Conservation (phyloP, 2,113 vertebrate genomes). For the Platycercus adscitus region DNA sequence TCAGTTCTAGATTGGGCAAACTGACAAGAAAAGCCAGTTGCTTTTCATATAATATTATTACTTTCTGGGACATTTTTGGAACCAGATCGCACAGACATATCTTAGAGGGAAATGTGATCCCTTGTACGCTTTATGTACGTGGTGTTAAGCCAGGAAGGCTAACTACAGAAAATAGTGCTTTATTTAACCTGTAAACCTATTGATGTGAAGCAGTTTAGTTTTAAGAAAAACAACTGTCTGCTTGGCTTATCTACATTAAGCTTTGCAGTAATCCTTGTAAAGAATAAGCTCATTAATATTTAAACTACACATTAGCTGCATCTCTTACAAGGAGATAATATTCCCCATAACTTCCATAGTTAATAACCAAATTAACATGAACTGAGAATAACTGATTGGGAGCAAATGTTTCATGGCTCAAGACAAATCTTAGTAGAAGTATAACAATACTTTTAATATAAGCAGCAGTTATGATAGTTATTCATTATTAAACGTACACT, state of each 20-base stretch:
- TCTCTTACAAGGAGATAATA: neutral
- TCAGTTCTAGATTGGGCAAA: neutral
- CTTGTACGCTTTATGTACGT: neutral
- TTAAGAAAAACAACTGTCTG: neutral
- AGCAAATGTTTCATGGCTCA: neutral
- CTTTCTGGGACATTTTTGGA: neutral
- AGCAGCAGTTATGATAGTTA: neutral
- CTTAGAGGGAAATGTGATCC: neutral
- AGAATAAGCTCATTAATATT: slow-evolving; percentile 48
- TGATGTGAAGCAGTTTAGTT: neutral
- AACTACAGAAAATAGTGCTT: neutral
- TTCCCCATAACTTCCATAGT: neutral
- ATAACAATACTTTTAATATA: neutral
- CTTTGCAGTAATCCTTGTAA: neutral
- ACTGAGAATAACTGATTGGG: neutral
- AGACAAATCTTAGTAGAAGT: neutral
- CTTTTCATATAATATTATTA: neutral
- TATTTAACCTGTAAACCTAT: neutral
- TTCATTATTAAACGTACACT: neutral
- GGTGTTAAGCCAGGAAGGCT: neutral
- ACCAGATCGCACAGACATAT: neutral
- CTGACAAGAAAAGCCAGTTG: neutral
- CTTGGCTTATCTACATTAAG: neutral
- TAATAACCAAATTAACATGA: neutral
- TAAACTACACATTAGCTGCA: neutral